These are phyloP conservation scores for Eristalinus aeneus DNA, from an alignment of 2,888 invertebrate genomes.

Conservation along the genomic window DNA sequence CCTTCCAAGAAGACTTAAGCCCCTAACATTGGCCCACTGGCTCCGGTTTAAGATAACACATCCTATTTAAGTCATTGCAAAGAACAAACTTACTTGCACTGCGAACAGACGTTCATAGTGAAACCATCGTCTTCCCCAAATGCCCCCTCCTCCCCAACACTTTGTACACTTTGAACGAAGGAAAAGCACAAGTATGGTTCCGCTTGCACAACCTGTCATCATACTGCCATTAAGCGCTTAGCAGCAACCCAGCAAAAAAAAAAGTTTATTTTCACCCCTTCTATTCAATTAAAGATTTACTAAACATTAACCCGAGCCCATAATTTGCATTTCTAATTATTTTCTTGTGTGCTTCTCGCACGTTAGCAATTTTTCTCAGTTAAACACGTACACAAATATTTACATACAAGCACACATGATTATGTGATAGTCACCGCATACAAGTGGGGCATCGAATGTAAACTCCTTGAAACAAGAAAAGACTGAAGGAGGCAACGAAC, in stretches of 20 bases:
- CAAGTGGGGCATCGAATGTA: conserved; percentile 4
- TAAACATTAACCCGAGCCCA: conserved; percentile 45
- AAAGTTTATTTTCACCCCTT: conserved; percentile 1
- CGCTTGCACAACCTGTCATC: conserved; percentile 36
- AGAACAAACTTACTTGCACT: too few relatives aligned
- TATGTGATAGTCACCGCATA: not conserved
- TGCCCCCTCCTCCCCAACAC: not conserved
- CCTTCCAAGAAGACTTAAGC: too few relatives aligned
- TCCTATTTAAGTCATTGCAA: too few relatives aligned
- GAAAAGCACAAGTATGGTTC: not conserved
- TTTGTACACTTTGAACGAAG: not conserved
- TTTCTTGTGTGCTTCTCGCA: conserved; percentile 46
- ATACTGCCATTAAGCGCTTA: conserved; percentile 11
- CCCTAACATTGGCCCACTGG: too few relatives aligned
- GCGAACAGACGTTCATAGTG: too few relatives aligned
- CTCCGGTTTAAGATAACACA: too few relatives aligned
- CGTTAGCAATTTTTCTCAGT: conserved; percentile 20
- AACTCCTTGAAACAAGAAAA: conserved; percentile 6
- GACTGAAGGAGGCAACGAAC: conserved; percentile 12
- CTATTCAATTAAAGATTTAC: conserved; percentile 65
- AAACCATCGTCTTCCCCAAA: not conserved
- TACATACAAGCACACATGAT: not conserved
- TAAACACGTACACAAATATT: conserved; percentile 8
- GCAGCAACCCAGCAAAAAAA: not conserved
- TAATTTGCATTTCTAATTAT: conserved; percentile 67